Conservation (phyloP, 2,888 invertebrate species). For the Anorthoa munda region DNA sequence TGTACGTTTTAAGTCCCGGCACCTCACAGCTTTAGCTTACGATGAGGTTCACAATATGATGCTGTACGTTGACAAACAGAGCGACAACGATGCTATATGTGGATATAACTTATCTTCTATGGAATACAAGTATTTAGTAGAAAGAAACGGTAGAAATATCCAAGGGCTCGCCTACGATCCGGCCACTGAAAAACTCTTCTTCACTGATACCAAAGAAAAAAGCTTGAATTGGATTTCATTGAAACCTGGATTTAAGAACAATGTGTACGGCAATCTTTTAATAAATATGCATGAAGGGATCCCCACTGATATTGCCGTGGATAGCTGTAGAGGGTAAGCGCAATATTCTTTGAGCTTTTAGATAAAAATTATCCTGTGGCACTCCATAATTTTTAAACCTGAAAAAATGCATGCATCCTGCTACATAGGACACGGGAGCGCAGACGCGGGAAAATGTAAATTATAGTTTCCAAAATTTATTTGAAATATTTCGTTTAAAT, state of each 20-base stretch:
- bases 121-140: constrained; percentile 84
- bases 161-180: constrained; percentile 95
- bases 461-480: no score
- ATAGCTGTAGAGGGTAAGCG: constrained; percentile 94
- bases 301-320: constrained; percentile 94
- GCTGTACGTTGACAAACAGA: constrained; percentile 92
- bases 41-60: constrained; percentile 92
- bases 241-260: constrained; percentile 76
- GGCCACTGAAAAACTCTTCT: constrained; percentile 93
- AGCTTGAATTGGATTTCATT: constrained; percentile 91
- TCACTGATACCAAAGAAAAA: constrained; percentile 93
- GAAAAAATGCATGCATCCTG: no score
- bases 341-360: neutral
- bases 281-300: constrained; percentile 88
- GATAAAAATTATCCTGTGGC: neutral
- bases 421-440: no score
- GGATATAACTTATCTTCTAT: constrained; percentile 85
- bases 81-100: constrained; percentile 93
- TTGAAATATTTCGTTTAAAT: no score
- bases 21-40: constrained; percentile 92
- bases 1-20: neutral
- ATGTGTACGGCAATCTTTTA: constrained; percentile 81
- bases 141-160: constrained; percentile 86
- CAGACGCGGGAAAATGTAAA: no score
- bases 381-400: neutral